Evolutionary conservation across 2,113 vertebrate species (phyloP), one percentile per base, ranked within the genome.

Genomic region (Pungitius pungitius): DNA sequence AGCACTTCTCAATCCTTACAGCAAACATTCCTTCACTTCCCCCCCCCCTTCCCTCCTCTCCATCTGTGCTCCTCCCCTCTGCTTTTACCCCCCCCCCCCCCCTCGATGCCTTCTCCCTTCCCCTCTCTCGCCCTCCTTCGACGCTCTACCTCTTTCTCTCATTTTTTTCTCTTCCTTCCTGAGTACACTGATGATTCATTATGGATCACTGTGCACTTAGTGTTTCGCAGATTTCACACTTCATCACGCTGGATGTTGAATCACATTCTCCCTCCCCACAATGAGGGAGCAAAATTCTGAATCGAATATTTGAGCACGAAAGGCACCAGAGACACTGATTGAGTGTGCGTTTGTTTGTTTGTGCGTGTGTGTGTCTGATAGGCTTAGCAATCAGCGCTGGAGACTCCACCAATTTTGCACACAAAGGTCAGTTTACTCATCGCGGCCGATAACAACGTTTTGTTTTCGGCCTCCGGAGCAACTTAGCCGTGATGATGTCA

Each of bases 131-230:
- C 24, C 24, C n/a, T 13, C 45, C 45, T n/a, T 8, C 3, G 45
- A n/a, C 49, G 22, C n/a, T 58, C 56, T 20, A 20, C 30, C 30
- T 75, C 40, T 52, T 13, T 57, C 55, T 5, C 27, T 57, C 27
- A 10, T 17, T 33, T 2, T 11, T 2, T 20, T 5, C 37, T 27
- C 39, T 24, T 27, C 37, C 51, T 24, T 49, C 13, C 15, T 6
- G 55, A 70, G 55, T 42, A 37, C 30, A 18, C 40, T 30, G 69
- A 80, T 86, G 73, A 80, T 78, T 81, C 71, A 83, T 78, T 69
- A 72, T 79, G 56, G 45, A 83, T 85, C 80, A 67, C 51, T 54
- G 40, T 71, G 71, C 71, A 78, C 64, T 76, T 62, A 70, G 33
- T 20, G 58, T 57, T 78, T 76, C 37, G 18, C 61, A 60, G 42